Conservation (phyloP, 2,888 invertebrate species). For the Seira musarum region DNA sequence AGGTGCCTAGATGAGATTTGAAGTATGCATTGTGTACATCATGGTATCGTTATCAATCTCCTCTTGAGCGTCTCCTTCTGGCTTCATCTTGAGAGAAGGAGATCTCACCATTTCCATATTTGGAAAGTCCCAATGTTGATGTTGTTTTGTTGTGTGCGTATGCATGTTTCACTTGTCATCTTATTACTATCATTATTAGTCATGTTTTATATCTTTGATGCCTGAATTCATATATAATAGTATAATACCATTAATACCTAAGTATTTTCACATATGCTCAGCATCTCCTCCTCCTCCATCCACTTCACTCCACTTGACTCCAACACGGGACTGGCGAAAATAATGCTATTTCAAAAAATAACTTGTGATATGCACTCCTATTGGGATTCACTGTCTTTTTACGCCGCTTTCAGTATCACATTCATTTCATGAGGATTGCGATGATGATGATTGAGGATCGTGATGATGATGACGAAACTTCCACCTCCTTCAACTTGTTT, state of each 20-base stretch:
- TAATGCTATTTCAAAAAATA: too few relatives aligned
- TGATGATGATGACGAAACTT: slow-evolving; percentile 38
- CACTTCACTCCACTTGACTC: neutral
- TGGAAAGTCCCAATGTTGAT: slow-evolving; percentile 50
- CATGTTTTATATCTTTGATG: neutral
- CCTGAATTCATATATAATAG: too few relatives aligned
- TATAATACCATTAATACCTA: too few relatives aligned
- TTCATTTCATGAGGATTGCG: slow-evolving; percentile 12
- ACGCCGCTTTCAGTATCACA: slow-evolving; percentile 31
- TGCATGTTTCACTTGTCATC: slow-evolving; percentile 7
- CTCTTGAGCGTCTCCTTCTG: neutral
- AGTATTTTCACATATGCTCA: too few relatives aligned
- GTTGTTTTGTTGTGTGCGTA: neutral
- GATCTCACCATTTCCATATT: slow-evolving; percentile 52
- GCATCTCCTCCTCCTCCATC: neutral
- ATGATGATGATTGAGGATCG: slow-evolving; percentile 32
- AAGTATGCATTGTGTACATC: too few relatives aligned
- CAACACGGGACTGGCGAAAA: too few relatives aligned
- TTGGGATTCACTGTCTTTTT: neutral
- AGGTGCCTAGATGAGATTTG: too few relatives aligned
- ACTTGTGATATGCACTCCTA: neutral
- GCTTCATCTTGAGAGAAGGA: neutral
- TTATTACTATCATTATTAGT: slow-evolving; percentile 6
- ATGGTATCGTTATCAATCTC: slow-evolving; percentile 1
- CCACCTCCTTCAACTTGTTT: slow-evolving; percentile 41